Evolutionary conservation across 2,797 vertebrate genomes (phyloP).

Genomic region (Leucoraja ocellata): DNA sequence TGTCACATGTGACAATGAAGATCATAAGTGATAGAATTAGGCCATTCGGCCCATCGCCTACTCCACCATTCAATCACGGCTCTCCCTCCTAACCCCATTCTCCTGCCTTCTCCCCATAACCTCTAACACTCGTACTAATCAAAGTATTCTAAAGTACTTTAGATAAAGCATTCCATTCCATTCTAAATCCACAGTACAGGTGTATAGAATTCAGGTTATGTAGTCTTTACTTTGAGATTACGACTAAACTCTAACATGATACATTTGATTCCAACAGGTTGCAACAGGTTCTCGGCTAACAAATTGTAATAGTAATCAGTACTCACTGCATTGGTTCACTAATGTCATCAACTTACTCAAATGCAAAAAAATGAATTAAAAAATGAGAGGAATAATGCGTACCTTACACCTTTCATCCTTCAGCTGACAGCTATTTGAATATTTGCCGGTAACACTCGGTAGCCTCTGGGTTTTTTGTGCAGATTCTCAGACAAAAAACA

Average conservation of each 20-base stretch:
- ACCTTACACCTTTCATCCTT: constrained; percentile 35
- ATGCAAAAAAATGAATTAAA: not conserved
- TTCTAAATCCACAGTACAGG: not conserved
- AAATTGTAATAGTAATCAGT: not conserved
- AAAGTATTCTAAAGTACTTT: no score
- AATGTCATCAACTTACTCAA: not conserved
- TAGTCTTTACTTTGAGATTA: no score
- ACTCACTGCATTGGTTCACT: not conserved
- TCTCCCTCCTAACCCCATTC: no score
- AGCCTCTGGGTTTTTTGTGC: not conserved
- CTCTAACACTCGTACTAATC: no score
- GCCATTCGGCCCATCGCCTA: no score
- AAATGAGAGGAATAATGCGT: not conserved
- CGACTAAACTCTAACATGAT: not conserved
- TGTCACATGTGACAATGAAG: no score
- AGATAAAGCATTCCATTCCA: no score
- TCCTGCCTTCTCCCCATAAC: no score
- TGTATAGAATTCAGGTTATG: not conserved
- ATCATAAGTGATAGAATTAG: no score
- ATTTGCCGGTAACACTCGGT: not conserved
- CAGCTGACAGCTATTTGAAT: not conserved
- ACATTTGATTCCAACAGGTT: not conserved
- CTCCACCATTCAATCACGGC: no score
- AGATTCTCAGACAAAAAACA: not conserved
- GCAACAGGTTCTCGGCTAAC: not conserved